Evolutionary conservation across 2,113 vertebrate genomes (phyloP).

Genomic region (Pygoscelis adeliae): DNA sequence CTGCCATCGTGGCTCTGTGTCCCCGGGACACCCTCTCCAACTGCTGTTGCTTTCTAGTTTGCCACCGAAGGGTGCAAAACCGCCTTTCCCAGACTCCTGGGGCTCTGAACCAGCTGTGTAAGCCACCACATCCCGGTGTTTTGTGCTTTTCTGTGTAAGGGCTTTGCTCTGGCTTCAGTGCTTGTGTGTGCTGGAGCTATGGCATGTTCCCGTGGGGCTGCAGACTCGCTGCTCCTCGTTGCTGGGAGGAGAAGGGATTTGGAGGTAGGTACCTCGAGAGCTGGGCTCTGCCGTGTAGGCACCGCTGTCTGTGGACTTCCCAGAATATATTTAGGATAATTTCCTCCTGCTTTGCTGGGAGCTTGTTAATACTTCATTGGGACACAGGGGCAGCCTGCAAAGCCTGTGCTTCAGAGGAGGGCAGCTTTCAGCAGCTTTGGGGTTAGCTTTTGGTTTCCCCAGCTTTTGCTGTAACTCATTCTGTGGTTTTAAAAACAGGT

Average conservation of each 20-base stretch:
- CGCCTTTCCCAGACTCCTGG: neutral
- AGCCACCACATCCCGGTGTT: accelerated
- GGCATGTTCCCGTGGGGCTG: neutral
- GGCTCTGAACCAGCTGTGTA: neutral
- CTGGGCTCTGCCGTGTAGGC: neutral
- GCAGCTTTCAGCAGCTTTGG: neutral
- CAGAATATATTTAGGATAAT: slow-evolving; percentile 16
- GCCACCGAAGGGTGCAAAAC: neutral
- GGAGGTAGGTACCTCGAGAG: neutral
- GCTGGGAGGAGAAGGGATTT: neutral
- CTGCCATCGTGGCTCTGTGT: accelerated
- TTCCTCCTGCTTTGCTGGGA: slow-evolving; percentile 36
- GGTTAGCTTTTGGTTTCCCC: neutral
- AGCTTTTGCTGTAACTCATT: neutral
- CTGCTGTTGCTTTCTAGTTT: neutral
- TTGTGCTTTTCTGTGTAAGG: neutral
- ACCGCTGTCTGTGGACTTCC: neutral
- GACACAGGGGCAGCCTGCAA: neutral
- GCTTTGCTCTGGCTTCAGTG: neutral
- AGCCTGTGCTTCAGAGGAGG: neutral
- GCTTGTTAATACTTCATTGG: slow-evolving; percentile 62
- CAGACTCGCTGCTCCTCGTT: neutral
- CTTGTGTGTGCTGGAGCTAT: neutral
- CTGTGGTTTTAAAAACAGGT: slow-evolving; percentile 3
- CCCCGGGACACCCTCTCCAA: neutral